Percentiles rank a stretch among this genome's conserved stretches.
Conservation (phyloP, 2,797 vertebrate genomes). For the Hypotaenidia okinawae region DNA sequence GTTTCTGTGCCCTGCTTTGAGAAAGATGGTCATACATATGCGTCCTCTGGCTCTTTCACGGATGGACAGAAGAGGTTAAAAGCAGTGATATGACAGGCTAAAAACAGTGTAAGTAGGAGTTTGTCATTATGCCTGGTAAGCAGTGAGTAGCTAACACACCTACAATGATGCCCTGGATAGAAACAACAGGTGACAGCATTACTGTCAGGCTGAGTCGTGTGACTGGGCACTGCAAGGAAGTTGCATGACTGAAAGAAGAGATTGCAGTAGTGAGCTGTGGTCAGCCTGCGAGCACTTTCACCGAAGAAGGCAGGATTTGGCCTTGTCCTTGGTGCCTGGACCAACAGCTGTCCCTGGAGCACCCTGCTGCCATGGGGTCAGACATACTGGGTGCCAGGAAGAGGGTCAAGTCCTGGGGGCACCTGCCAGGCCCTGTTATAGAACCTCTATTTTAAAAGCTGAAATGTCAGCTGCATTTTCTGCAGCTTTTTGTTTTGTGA, state of each 20-base stretch:
- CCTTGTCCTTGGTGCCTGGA: not conserved
- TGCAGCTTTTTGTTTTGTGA: not conserved
- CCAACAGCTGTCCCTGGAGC: not conserved
- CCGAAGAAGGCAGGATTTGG: not conserved
- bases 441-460: not conserved
- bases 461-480: not conserved
- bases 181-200: not conserved
- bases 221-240: not conserved
- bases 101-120: not conserved
- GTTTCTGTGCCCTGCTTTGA: not conserved
- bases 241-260: not conserved
- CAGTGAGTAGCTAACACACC: not conserved
- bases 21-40: not conserved
- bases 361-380: not conserved
- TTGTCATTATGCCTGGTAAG: not conserved
- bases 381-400: no score
- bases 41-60: not conserved
- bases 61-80: not conserved
- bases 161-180: not conserved
- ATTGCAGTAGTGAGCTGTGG: not conserved
- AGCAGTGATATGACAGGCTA: not conserved
- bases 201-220: accelerated
- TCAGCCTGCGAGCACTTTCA: not conserved
- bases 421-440: not conserved
- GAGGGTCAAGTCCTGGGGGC: not conserved